These are phyloP conservation scores for Vollenhovia emeryi DNA, from an alignment of 1,140 invertebrate genomes.

Conservation along the genomic window DNA sequence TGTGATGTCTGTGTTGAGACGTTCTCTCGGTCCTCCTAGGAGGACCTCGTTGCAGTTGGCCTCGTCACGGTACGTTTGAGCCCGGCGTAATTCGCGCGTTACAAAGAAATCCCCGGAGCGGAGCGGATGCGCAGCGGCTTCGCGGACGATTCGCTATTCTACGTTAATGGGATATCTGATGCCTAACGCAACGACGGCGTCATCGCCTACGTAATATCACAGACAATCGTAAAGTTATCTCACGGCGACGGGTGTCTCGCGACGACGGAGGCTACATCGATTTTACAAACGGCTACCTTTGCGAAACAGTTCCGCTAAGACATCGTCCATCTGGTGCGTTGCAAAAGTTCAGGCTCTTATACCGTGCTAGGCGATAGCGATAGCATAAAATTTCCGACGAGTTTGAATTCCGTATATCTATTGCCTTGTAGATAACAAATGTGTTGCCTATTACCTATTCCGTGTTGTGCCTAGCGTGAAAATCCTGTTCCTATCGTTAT, in stretches of 20 bases:
- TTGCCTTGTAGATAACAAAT: too few relatives aligned
- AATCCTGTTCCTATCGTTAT: too few relatives aligned
- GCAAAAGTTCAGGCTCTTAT: too few relatives aligned
- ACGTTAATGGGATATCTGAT: slow-evolving; percentile 32
- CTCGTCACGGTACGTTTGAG: neutral
- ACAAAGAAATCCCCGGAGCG: neutral
- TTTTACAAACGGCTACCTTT: slow-evolving; percentile 22
- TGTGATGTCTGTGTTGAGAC: slow-evolving; percentile 11
- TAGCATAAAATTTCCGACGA: too few relatives aligned
- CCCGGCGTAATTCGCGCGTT: neutral
- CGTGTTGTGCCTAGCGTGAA: too few relatives aligned
- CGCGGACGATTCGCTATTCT: slow-evolving; percentile 40
- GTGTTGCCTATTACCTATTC: too few relatives aligned
- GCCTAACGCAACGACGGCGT: slow-evolving; percentile 55
- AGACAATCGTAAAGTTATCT: slow-evolving; percentile 67
- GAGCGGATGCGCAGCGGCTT: neutral
- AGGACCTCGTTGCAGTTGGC: neutral
- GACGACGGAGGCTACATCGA: slow-evolving; percentile 39
- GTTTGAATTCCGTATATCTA: too few relatives aligned
- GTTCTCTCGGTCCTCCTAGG: neutral
- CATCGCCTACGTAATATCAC: slow-evolving; percentile 71
- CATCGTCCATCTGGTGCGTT: neutral
- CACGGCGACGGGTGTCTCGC: slow-evolving; percentile 33
- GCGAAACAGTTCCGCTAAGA: neutral
- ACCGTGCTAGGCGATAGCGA: too few relatives aligned